Percentiles rank a stretch among this genome's conserved stretches.
phyloP scores from a whole-genome alignment of 2,797 vertebrate genomes.

The Eulemur mongoz region DNA sequence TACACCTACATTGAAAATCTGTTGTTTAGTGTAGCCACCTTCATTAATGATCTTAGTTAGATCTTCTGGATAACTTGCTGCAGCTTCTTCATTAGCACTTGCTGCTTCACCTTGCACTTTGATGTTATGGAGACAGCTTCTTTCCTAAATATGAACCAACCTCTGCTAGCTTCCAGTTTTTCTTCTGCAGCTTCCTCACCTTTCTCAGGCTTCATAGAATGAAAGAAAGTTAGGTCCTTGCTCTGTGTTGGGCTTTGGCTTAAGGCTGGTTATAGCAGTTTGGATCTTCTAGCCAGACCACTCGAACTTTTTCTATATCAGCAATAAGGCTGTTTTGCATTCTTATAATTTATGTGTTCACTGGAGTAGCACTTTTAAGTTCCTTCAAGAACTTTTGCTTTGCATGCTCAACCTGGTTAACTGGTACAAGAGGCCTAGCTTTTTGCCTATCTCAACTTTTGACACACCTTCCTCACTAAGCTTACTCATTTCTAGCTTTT shows the following conservation, averaged over 20 bases:
- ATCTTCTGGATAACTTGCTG: background rate
- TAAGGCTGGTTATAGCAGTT: background rate
- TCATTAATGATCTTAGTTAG: background rate
- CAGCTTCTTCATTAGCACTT: background rate
- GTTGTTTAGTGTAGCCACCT: background rate
- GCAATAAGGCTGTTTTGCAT: background rate
- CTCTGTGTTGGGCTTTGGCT: background rate
- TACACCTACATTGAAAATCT: background rate
- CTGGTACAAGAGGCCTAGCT: background rate
- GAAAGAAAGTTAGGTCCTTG: background rate
- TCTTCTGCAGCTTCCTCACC: background rate
- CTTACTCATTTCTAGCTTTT: background rate
- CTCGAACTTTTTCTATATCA: background rate
- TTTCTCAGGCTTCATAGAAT: background rate
- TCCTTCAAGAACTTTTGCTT: background rate
- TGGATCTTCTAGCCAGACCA: background rate
- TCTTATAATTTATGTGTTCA: background rate
- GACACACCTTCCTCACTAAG: background rate
- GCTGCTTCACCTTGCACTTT: background rate
- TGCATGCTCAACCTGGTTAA: background rate
- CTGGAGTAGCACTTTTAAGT: background rate
- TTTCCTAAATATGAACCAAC: background rate
- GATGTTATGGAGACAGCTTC: background rate
- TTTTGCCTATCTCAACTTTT: background rate
- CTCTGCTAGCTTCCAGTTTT: background rate